A percentile compares a stretch with the other conserved stretches of the same genome.
phyloP scores from a whole-genome alignment of 2,113 vertebrate species.

The Callocephalon fimbriatum region DNA sequence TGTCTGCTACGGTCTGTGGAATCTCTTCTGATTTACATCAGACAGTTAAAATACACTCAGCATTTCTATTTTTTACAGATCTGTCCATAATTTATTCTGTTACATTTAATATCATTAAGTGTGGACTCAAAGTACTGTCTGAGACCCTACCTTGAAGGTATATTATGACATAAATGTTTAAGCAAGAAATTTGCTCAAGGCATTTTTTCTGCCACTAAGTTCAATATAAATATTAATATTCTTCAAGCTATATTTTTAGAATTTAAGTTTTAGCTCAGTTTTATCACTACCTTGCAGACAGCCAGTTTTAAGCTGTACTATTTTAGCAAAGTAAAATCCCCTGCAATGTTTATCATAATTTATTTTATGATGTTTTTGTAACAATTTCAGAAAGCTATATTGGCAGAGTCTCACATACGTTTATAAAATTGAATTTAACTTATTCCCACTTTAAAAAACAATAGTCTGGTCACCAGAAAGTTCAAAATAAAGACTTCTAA shows the following conservation, averaged over 20 bases:
- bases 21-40: background rate
- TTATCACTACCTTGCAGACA: constrained; percentile 38
- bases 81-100: constrained; percentile 38
- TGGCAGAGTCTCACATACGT: background rate
- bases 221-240: constrained; percentile 71
- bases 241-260: constrained; percentile 45
- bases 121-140: background rate
- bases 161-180: constrained; percentile 49
- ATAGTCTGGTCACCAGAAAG: background rate
- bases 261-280: constrained; percentile 46
- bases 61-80: background rate
- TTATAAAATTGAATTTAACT: background rate
- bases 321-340: background rate
- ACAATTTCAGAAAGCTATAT: background rate
- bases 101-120: constrained; percentile 47
- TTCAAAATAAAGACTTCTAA: background rate
- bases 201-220: constrained; percentile 35
- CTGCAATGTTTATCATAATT: background rate
- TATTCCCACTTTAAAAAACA: background rate
- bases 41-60: background rate
- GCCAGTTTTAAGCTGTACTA: background rate
- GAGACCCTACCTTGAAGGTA: constrained; percentile 32
- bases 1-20: background rate
- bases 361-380: background rate
- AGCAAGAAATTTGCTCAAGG: constrained; percentile 40